Conservation (phyloP, 2,888 invertebrate genomes). For the Leptopilina myrica region DNA sequence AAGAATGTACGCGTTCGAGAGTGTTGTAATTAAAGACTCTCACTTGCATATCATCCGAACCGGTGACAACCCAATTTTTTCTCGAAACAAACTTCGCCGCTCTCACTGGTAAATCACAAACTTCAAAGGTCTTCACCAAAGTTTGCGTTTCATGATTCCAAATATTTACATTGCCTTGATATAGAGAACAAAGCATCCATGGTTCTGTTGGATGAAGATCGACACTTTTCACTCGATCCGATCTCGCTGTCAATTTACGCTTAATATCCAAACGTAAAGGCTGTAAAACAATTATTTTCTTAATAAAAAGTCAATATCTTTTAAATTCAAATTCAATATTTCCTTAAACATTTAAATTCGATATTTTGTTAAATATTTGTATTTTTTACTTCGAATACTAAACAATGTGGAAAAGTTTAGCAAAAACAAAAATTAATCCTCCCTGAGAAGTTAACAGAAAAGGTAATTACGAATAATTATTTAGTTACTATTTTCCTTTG, state of each 20-base stretch:
- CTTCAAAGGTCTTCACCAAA: slow-evolving; percentile 92
- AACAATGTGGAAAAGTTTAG: no score
- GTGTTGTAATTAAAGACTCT: slow-evolving; percentile 99
- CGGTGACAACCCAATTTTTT: slow-evolving; percentile 99
- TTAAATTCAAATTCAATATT: neutral
- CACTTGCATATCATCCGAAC: slow-evolving; percentile 97
- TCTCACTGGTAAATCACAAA: slow-evolving; percentile 97
- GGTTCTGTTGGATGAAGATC: slow-evolving; percentile 98
- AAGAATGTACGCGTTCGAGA: slow-evolving; percentile 94
- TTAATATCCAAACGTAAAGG: slow-evolving; percentile 98
- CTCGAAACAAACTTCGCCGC: slow-evolving; percentile 97
- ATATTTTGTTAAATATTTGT: no score
- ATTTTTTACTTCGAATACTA: no score
- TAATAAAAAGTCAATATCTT: neutral
- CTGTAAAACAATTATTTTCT: slow-evolving; percentile 78
- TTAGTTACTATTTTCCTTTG: no score
- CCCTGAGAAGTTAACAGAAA: no score
- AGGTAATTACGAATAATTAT: no score
- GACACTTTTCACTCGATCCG: slow-evolving; percentile 98
- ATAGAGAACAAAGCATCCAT: slow-evolving; percentile 96
- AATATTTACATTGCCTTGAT: slow-evolving; percentile 99
- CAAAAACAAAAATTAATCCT: no score
- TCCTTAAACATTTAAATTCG: no score
- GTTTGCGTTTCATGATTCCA: slow-evolving; percentile 99
- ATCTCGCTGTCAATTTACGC: slow-evolving; percentile 96